Evolutionary conservation across 2,113 vertebrate genomes (phyloP), one percentile per base, ranked within the genome.

Genomic region (Mormyrus iriodes): DNA sequence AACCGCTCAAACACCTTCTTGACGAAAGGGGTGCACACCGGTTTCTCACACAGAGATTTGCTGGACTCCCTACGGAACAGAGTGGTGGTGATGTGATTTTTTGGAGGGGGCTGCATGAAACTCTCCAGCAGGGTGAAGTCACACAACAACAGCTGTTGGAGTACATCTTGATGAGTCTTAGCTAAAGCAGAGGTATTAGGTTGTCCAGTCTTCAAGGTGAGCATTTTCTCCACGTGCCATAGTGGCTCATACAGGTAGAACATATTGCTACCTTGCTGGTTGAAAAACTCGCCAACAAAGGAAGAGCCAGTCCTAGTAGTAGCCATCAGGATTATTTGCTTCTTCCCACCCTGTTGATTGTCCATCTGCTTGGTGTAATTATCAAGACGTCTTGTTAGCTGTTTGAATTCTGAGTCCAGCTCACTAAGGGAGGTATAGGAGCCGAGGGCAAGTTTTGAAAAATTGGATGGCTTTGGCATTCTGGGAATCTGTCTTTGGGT

Each of bases 181-280:
- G 96, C 97, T 0, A 97, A 95, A 4, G 95, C 97, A 0, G 97
- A 96, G 0, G 97, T 96, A 0, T 95, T 98, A 89, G 98, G 97
- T 0, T 96, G 97, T 0, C 97, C 96, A 0, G 95, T 92, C 88
- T 97, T 96, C 0, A 99, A 95, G 2, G 95, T 96, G 88, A 99
- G 93, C 0, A 95, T 97, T 92, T 96, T 97, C 92, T 99, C 98
- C 0, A 99, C 96, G 1, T 99, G 98, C 98, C 98, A 99, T 88
- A 99, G 94, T 0, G 98, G 98, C 92, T 99, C 98, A 0, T 98
- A 99, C 93, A 99, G 96, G 95, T 98, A 99, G 93, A 99, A 99
- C 93, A 98, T 97, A 90, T 97, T 97, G 89, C 94, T 95, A 13
- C 95, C 96, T 88, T 99, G 98, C 93, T 99, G 98, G 95, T 99